Evolutionary conservation across 1,140 invertebrate species (phyloP).

Genomic region (Drosophila kanapiae): DNA sequence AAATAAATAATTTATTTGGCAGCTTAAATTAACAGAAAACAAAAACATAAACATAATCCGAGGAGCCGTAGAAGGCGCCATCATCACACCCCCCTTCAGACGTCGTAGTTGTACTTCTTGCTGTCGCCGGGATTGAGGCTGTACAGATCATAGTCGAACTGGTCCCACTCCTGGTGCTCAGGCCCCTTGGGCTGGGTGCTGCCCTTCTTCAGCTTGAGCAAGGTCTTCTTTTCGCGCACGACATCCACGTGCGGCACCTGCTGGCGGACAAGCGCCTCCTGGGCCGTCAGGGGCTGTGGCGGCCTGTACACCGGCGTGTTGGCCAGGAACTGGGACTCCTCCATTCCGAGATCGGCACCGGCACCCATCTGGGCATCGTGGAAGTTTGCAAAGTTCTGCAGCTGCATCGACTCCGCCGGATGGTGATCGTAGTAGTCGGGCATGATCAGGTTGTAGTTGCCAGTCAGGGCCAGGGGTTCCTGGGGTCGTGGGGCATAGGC

Average conservation of each 20-base stretch:
- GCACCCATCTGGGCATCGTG: constrained; percentile 60
- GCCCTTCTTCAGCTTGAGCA: constrained; percentile 73
- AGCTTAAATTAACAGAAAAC: constrained; percentile 61
- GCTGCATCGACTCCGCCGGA: constrained; percentile 74
- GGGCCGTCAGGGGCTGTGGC: constrained; percentile 54
- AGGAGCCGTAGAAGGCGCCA: constrained; percentile 6
- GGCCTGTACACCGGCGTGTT: constrained; percentile 50
- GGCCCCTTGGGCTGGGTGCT: constrained; percentile 56
- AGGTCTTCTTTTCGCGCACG: constrained; percentile 49
- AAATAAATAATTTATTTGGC: constrained; percentile 82
- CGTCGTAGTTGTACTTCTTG: constrained; percentile 71
- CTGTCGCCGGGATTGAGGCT: constrained; percentile 72
- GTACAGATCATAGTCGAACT: constrained; percentile 80
- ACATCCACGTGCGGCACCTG: constrained; percentile 57
- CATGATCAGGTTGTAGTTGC: constrained; percentile 79
- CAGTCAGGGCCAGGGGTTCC: constrained; percentile 49
- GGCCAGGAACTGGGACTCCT: constrained; percentile 69
- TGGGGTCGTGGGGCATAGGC: constrained; percentile 65
- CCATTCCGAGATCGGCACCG: constrained; percentile 70
- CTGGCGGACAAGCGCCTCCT: constrained; percentile 60
- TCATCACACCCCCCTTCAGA: constrained; percentile 15
- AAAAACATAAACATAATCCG: constrained; percentile 56
- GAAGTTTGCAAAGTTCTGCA: constrained; percentile 78
- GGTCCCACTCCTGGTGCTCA: constrained; percentile 71
- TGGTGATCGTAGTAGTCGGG: constrained; percentile 78